Percentiles rank a stretch among this genome's conserved stretches.
These are phyloP conservation scores for Lytechinus pictus DNA, from an alignment of 35 echinoderm and acorn worm species.

Conservation along the genomic window DNA sequence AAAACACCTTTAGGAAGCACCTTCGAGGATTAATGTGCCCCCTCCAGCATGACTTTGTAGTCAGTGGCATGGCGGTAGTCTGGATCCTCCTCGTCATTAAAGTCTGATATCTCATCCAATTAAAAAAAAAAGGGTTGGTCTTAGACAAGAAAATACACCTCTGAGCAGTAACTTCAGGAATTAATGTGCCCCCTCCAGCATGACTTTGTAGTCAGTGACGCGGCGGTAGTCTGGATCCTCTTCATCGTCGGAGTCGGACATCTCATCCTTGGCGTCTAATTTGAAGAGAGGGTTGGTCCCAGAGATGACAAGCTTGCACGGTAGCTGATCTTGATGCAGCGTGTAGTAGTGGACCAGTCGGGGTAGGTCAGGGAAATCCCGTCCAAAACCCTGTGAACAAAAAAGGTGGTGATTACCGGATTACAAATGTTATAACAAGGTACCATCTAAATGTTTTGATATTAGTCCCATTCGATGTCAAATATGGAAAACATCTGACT, in stretches of 20 bases:
- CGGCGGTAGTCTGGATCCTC: constrained; percentile 87
- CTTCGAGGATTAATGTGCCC: not conserved
- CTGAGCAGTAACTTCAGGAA: not conserved
- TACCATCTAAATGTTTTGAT: too few species aligned
- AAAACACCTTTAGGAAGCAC: too few species aligned
- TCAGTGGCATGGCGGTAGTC: constrained; percentile 85
- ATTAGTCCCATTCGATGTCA: too few species aligned
- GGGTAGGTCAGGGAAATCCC: constrained; percentile 91
- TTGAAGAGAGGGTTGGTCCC: constrained; percentile 88
- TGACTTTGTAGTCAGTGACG: constrained; percentile 87
- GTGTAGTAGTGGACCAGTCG: constrained; percentile 91
- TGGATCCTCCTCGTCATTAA: constrained; percentile 72
- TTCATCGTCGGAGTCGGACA: constrained; percentile 59
- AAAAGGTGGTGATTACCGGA: not conserved
- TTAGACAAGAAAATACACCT: not conserved
- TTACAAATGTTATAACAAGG: too few species aligned
- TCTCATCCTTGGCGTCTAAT: constrained; percentile 59
- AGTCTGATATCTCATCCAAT: constrained; percentile 58
- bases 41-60: constrained; percentile 80
- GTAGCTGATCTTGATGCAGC: constrained; percentile 86
- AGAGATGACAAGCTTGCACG: constrained; percentile 85
- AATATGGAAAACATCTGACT: too few species aligned
- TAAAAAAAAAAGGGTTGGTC: constrained; percentile 66
- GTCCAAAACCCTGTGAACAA: constrained; percentile 80
- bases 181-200: constrained; percentile 65